Base-by-base conservation (phyloP, 2,888 invertebrate species). In the Camponotus fellah region DNA sequence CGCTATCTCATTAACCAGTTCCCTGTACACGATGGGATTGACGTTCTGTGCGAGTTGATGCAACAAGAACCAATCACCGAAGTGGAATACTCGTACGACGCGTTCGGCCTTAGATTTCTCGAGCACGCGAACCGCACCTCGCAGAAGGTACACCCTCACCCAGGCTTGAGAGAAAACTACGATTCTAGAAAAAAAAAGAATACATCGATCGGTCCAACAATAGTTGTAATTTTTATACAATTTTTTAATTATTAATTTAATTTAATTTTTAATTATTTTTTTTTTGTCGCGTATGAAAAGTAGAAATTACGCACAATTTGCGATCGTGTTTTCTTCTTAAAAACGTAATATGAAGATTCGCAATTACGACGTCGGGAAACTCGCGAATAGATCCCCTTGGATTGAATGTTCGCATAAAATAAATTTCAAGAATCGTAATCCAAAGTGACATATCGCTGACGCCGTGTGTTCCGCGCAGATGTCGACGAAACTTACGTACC, bases 51-150 rank as follows among this genome's bases (percentile, higher is more conserved):
- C 97, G 68, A 98, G 95, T 92, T 97, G 96, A 93, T 97, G 96
- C 12, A 98, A 94, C 53, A 98, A 93, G 94, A 98, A 98, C 97
- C 97, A 98, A 94, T 98, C 98, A 0, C 97, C 97, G 85, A 96
- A 97, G 77, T 96, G 95, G 62, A 96, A 95, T 77, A 94, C 94
- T 83, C 95, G 95, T 0, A 96, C 95, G 84, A 97, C 95, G 74
- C 95, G 95, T 0, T 95, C 95, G 8, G 97, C 95, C 58, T 95
- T 94, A 88, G 95, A 95, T 40, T 95, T 95, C 14, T 95, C 94
- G 81, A 96, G 95, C 32, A 96, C 95, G 79, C 96, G 95, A 46
- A 96, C 95, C 88, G 96, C 96, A 0, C 97, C 96, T 92, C 96
- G 95, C 34, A 97, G 95, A 90, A 97, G 95, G 86, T 96, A 95